These are phyloP conservation scores for Rhagonycha fulva DNA, from an alignment of 2,888 invertebrate genomes.

Conservation along the genomic window DNA sequence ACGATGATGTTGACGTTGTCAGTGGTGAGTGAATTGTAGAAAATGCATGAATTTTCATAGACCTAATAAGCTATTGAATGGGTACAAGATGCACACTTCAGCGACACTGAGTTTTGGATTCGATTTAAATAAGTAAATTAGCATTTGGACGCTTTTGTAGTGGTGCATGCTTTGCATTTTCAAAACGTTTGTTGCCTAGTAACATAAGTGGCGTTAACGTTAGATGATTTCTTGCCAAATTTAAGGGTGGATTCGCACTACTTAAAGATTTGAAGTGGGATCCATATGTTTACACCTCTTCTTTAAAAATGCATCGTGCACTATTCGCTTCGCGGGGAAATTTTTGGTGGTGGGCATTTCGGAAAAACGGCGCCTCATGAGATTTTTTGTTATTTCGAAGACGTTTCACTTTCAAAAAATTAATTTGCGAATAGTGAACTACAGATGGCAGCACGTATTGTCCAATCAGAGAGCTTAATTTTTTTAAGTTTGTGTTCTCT, in stretches of 20 bases:
- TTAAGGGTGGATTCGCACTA: not conserved
- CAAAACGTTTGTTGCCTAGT: not conserved
- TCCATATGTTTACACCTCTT: not conserved
- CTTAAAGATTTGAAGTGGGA: not conserved
- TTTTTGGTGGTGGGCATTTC: not conserved
- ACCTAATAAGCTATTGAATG: not conserved
- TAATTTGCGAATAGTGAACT: not conserved
- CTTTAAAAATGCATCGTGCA: not conserved
- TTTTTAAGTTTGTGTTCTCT: no score
- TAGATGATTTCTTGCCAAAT: not conserved
- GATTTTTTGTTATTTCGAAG: not conserved
- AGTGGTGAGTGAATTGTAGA: conserved; percentile 42
- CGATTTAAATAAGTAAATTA: not conserved
- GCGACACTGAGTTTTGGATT: not conserved
- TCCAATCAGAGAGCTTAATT: not conserved
- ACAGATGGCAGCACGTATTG: no score
- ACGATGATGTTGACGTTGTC: conserved; percentile 47
- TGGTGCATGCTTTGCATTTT: not conserved
- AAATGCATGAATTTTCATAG: conserved; percentile 12
- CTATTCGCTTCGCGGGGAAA: not conserved
- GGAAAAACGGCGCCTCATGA: not conserved
- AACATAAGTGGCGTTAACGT: not conserved
- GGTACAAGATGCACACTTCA: not conserved
- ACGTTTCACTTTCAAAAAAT: not conserved
- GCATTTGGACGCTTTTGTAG: not conserved